A percentile compares a stretch with the other conserved stretches of the same genome.
Conservation (phyloP, 1,140 invertebrate genomes). For the Penaeus indicus region DNA sequence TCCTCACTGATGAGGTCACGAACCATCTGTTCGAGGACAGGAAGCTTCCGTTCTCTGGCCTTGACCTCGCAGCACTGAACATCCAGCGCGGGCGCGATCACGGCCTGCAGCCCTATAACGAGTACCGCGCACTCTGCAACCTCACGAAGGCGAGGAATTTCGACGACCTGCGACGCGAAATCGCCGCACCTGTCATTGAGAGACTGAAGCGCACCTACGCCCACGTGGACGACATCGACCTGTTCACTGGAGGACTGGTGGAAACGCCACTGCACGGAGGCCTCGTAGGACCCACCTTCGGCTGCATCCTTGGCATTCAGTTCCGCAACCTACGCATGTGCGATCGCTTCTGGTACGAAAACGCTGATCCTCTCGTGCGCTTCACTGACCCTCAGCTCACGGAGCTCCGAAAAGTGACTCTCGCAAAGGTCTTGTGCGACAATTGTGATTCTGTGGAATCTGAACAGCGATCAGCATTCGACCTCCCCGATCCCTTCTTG, state of each 20-base stretch:
- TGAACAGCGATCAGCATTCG: conserved; percentile 90
- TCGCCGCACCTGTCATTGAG: conserved; percentile 71
- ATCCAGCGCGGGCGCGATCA: conserved; percentile 84
- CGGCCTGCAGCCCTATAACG: conserved; percentile 77
- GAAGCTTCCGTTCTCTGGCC: conserved; percentile 75
- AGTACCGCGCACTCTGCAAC: conserved; percentile 75
- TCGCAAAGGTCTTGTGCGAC: conserved; percentile 93
- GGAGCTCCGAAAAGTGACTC: conserved; percentile 91
- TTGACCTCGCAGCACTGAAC: conserved; percentile 91
- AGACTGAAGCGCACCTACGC: conserved; percentile 71
- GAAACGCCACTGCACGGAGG: conserved; percentile 74
- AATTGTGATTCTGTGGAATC: conserved; percentile 89
- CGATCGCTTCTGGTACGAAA: conserved; percentile 89
- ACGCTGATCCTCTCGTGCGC: conserved; percentile 72
- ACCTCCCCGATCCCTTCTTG: conserved; percentile 79
- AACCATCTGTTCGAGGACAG: conserved; percentile 75
- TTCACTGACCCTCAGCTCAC: conserved; percentile 83
- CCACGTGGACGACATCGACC: conserved; percentile 74
- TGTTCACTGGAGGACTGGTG: conserved; percentile 72
- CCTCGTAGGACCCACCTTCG: conserved; percentile 75
- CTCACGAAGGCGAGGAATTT: conserved; percentile 78
- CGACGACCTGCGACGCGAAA: conserved; percentile 79
- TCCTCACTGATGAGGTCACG: conserved; percentile 74
- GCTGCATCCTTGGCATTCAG: conserved; percentile 75
- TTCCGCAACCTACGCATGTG: conserved; percentile 82